phyloP scores from a whole-genome alignment of 2,113 vertebrate genomes.

The Gorsachius goisagi region DNA sequence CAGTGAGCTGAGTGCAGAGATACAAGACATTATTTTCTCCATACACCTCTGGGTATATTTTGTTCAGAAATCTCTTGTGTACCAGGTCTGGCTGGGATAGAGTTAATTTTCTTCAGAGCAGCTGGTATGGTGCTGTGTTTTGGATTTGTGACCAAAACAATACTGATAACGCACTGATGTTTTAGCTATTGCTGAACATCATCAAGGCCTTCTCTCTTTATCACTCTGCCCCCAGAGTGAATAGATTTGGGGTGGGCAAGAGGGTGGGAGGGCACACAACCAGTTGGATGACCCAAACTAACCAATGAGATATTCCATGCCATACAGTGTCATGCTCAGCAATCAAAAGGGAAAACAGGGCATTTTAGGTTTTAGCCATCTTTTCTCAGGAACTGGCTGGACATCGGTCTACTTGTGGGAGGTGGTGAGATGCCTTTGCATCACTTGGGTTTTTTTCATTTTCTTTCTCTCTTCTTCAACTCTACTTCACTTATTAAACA shows the following conservation, averaged over 20 bases:
- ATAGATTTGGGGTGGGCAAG: background rate
- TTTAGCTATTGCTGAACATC: background rate
- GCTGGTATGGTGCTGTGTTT: background rate
- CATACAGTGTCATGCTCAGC: background rate
- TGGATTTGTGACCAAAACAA: background rate
- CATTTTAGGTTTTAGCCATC: background rate
- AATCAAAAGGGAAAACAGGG: background rate
- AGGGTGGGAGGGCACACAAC: background rate
- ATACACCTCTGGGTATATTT: background rate
- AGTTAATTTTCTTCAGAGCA: background rate
- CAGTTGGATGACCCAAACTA: background rate
- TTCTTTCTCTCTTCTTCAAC: background rate
- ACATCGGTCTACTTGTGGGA: accelerated
- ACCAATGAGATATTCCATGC: background rate
- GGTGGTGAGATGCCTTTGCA: background rate
- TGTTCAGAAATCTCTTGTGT: background rate
- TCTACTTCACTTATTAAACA: background rate
- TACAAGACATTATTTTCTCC: background rate
- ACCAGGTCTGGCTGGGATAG: background rate
- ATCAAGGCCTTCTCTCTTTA: background rate
- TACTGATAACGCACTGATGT: background rate
- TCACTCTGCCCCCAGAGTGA: background rate
- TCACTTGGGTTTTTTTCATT: background rate
- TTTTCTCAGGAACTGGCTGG: background rate
- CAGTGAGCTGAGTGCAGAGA: background rate